Evolutionary conservation across 2,888 invertebrate genomes (phyloP).

Genomic region (Harmothoe impar): DNA sequence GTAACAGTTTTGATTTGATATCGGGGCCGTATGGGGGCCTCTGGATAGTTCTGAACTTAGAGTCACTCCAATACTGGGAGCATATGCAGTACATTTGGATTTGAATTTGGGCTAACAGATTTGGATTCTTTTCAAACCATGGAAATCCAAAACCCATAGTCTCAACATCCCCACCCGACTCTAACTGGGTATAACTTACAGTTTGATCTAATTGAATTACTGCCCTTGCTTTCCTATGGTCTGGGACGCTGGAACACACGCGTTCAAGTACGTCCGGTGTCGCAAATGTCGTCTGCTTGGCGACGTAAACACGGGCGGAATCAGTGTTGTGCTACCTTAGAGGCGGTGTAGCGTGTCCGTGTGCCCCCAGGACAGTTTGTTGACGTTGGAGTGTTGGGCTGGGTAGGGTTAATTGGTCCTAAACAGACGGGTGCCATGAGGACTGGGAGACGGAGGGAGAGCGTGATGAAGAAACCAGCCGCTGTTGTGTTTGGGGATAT

Average conservation of each 20-base stretch:
- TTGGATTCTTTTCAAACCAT: background rate
- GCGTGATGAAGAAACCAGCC: background rate
- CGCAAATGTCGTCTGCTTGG: background rate
- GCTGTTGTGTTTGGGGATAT: conserved; percentile 22
- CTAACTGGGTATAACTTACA: background rate
- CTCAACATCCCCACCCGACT: background rate
- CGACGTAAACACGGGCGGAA: conserved; percentile 20
- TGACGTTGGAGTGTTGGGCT: conserved; percentile 30
- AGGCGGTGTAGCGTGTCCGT: conserved; percentile 40
- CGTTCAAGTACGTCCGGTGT: conserved; percentile 26
- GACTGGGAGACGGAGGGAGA: conserved; percentile 7
- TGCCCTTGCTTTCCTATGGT: conserved; percentile 35
- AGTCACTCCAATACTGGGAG: too few relatives aligned
- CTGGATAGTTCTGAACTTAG: too few relatives aligned
- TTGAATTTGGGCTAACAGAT: too few relatives aligned
- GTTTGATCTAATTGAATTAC: conserved; percentile 37
- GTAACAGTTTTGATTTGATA: too few relatives aligned
- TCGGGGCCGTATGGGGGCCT: too few relatives aligned
- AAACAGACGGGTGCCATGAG: conserved; percentile 25
- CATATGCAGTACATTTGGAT: too few relatives aligned
- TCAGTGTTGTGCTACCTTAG: conserved; percentile 39
- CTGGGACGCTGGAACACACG: conserved; percentile 36
- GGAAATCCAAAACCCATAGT: background rate
- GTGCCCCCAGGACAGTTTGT: conserved; percentile 20
- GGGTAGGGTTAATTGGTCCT: conserved; percentile 48